Conservation (phyloP, 2,113 vertebrate genomes). For the Oryzias woworae region DNA sequence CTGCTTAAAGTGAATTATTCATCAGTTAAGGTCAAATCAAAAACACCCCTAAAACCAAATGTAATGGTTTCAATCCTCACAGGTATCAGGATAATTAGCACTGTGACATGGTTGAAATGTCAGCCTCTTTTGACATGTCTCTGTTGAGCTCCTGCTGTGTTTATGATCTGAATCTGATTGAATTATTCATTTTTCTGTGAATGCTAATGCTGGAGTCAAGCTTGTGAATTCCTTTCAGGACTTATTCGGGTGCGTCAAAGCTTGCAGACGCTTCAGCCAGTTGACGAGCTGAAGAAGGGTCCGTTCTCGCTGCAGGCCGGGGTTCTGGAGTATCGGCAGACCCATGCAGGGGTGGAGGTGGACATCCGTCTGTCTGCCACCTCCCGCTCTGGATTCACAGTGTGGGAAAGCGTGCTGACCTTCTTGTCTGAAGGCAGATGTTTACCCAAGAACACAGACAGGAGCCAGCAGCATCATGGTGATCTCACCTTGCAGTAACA, state of each 20-base stretch:
- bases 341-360: conserved; percentile 65
- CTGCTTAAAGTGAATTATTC: too few relatives aligned
- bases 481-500: background rate
- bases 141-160: too few relatives aligned
- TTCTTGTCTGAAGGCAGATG: conserved; percentile 53
- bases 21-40: too few relatives aligned
- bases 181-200: background rate
- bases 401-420: conserved; percentile 71
- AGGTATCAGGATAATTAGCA: too few relatives aligned
- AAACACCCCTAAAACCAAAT: too few relatives aligned
- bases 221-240: conserved; percentile 32
- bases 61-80: too few relatives aligned
- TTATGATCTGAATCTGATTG: too few relatives aligned
- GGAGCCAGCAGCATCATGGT: background rate
- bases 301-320: conserved; percentile 54
- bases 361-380: conserved; percentile 61
- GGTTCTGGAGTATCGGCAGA: conserved; percentile 54
- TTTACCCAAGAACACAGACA: background rate
- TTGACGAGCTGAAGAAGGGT: conserved; percentile 76
- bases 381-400: conserved; percentile 10
- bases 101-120: too few relatives aligned
- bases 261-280: conserved; percentile 56
- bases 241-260: conserved; percentile 58
- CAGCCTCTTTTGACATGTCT: too few relatives aligned
- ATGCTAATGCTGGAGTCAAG: background rate